phyloP scores from a whole-genome alignment of 2,888 invertebrate species.

The Amblyjoppa fuscipennis region DNA sequence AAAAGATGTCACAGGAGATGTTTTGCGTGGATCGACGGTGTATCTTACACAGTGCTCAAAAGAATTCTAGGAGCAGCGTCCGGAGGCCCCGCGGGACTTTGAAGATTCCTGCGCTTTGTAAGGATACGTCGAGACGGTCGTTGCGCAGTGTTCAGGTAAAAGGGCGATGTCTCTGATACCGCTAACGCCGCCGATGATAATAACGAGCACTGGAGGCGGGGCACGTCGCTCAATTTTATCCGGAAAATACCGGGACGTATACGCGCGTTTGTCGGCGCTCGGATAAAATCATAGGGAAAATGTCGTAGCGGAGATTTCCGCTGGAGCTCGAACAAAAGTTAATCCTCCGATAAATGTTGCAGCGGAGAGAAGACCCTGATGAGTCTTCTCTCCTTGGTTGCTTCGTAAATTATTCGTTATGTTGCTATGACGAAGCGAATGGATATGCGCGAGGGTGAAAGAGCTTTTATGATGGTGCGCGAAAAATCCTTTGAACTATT shows the following conservation, averaged over 20 bases:
- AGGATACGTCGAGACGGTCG: slow-evolving; percentile 10
- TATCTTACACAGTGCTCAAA: slow-evolving; percentile 5
- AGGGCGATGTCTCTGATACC: slow-evolving; percentile 8
- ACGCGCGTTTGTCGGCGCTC: background rate
- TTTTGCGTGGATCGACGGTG: slow-evolving; percentile 1
- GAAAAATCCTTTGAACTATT: background rate
- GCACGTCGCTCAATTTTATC: background rate
- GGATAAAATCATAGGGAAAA: background rate
- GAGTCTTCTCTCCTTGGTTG: background rate
- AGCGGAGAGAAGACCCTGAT: background rate
- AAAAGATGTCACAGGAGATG: background rate
- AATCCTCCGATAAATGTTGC: slow-evolving; percentile 1
- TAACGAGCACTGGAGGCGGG: background rate
- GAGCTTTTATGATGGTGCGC: background rate
- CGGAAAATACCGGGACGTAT: background rate
- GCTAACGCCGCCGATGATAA: slow-evolving; percentile 5
- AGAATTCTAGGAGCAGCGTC: slow-evolving; percentile 17
- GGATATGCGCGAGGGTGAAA: background rate
- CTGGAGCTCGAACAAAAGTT: background rate
- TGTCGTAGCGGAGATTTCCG: slow-evolving; percentile 4
- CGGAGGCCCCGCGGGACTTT: slow-evolving; percentile 13
- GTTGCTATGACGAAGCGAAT: background rate
- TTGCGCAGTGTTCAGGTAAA: background rate
- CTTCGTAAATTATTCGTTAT: background rate
- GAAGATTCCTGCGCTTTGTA: slow-evolving; percentile 16